phyloP scores from a whole-genome alignment of 2,113 vertebrate genomes.

The Atractosteus spatula region DNA sequence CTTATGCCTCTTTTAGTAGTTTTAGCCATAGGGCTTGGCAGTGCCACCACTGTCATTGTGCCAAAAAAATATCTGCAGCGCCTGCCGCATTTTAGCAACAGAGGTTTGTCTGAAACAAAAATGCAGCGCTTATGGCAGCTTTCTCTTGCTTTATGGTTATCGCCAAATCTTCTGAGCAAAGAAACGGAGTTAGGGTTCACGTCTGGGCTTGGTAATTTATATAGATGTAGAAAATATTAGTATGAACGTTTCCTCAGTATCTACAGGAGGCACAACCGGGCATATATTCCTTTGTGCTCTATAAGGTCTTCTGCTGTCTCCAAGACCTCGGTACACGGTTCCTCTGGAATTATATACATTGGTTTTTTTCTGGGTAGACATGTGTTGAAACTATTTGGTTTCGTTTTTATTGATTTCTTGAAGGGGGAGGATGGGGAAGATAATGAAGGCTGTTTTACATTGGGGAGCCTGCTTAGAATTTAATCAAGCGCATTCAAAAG shows the following conservation, averaged over 20 bases:
- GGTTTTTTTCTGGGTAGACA: neutral
- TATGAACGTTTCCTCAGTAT: neutral
- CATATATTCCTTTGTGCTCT: constrained; percentile 1
- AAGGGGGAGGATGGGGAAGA: constrained; percentile 35
- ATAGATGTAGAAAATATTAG: neutral
- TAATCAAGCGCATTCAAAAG: constrained; percentile 50
- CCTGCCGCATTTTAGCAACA: constrained; percentile 85
- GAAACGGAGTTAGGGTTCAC: neutral
- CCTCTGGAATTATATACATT: neutral
- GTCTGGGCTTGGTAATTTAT: neutral
- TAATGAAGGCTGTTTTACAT: constrained; percentile 54
- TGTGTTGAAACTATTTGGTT: constrained; percentile 34
- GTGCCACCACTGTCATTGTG: constrained; percentile 82
- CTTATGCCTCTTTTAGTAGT: constrained; percentile 89
- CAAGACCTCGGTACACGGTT: no score
- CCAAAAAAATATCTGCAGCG: constrained; percentile 96
- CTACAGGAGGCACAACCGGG: neutral
- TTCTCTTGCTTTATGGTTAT: constrained; percentile 22
- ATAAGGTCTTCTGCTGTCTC: neutral
- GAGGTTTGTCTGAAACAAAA: constrained; percentile 79
- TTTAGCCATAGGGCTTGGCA: constrained; percentile 96
- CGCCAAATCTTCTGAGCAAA: constrained; percentile 14
- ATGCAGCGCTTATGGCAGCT: constrained; percentile 58
- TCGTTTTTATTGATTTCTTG: constrained; percentile 47
- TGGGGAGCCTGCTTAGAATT: constrained; percentile 38